Evolutionary conservation across 2,888 invertebrate genomes (phyloP), one percentile per base, ranked within the genome.

Genomic region (Chrysolina oricalcia): DNA sequence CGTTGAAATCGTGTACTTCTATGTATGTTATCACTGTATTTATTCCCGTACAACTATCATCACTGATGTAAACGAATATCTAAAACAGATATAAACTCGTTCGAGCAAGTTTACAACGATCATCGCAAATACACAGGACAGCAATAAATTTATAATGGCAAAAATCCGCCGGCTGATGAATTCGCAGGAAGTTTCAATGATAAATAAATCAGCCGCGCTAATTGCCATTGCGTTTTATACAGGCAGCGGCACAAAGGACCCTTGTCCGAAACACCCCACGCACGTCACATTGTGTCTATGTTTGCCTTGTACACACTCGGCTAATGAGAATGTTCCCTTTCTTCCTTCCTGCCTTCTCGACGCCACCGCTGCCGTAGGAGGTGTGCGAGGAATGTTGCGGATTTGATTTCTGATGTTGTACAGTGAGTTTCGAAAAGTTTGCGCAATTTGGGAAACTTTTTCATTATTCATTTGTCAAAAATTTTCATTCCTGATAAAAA

Each of bases 141-240:
- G 41, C 73, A 64, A 77, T 79, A 75, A 75, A 80, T 74, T 46
- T 65, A 67, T 80, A 80, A 80, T 75, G 70, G 75, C 66, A 78
- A 75, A 77, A 78, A 77, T 80, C 80, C 80, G 80, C 73, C 64
- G 27, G 63, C 56, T 66, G 72, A 56, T 63, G 62, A 68, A 75
- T 75, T 73, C 71, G 76, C 78, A 78, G 80, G 80, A 80, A 75
- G 80, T 80, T 80, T 80, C 73, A 78, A 78, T 80, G 76, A 80
- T 80, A 74, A 78, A 80, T 80, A 80, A 77, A 77, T 78, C 78
- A 74, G 50, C 70, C 56, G 66, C 43, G 46, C 63, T 76, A 78
- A 78, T 77, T 77, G 75, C 75, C 73, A 72, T 72, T 69, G 68
- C 74, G 73, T 74, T 76, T 74, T 62, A 69, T 70, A 74, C 63